These are phyloP conservation scores for Acronicta leporina DNA, from an alignment of 2,888 invertebrate species.

Conservation along the genomic window DNA sequence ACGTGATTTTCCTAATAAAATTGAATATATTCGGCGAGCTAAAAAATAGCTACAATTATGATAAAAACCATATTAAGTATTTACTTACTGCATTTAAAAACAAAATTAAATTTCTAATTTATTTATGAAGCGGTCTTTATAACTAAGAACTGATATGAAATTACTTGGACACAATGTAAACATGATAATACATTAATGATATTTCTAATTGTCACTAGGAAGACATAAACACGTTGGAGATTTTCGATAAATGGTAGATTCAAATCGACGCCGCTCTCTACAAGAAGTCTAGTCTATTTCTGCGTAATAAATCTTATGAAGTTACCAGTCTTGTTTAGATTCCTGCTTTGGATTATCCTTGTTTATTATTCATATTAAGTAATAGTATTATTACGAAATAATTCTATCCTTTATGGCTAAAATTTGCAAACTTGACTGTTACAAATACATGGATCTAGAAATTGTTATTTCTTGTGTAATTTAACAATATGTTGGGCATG, in stretches of 20 bases:
- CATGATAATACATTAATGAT: conserved; percentile 39
- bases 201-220: conserved; percentile 43
- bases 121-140: conserved; percentile 3
- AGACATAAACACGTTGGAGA: conserved; percentile 49
- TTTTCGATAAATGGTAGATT: conserved; percentile 42
- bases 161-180: conserved; percentile 36
- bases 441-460: neutral
- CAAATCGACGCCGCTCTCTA: conserved; percentile 31
- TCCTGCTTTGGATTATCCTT: conserved; percentile 40
- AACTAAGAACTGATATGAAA: conserved; percentile 20
- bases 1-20: too few relatives aligned
- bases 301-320: conserved; percentile 38
- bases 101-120: too few relatives aligned
- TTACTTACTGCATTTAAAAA: too few relatives aligned
- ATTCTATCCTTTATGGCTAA: neutral
- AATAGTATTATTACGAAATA: conserved; percentile 25
- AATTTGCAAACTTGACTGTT: conserved; percentile 1
- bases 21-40: too few relatives aligned
- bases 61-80: too few relatives aligned
- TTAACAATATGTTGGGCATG: too few relatives aligned
- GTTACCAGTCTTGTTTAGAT: conserved; percentile 43
- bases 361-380: conserved; percentile 12
- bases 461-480: too few relatives aligned
- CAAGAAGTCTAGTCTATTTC: conserved; percentile 28
- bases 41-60: too few relatives aligned